These are phyloP conservation scores for Periphyllus acericola DNA, from an alignment of 2,888 invertebrate genomes.

Conservation along the genomic window DNA sequence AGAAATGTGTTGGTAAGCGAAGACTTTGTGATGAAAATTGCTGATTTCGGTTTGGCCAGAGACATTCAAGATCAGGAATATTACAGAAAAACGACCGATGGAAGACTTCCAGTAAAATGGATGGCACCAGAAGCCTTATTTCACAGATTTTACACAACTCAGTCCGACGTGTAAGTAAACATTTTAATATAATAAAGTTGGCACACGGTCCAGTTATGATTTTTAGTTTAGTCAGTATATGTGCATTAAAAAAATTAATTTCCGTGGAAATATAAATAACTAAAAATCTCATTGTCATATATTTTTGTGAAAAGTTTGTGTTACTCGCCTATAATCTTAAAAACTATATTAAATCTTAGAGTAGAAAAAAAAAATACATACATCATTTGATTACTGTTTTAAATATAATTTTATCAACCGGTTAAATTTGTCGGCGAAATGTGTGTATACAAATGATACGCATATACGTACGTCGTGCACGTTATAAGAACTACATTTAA, in stretches of 20 bases:
- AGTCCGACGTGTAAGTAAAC: constrained; percentile 85
- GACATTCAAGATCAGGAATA: constrained; percentile 95
- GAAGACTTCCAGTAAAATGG: constrained; percentile 97
- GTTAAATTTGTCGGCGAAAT: no score
- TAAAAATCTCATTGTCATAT: no score
- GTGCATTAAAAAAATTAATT: not conserved
- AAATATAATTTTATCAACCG: no score
- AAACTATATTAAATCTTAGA: no score
- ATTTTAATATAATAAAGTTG: not conserved
- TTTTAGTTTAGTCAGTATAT: not conserved
- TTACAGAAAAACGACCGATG: constrained; percentile 97
- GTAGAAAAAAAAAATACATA: no score
- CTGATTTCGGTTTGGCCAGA: constrained; percentile 96
- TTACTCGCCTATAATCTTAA: no score
- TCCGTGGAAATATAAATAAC: not conserved
- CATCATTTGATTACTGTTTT: no score
- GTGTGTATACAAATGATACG: no score
- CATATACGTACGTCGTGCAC: no score
- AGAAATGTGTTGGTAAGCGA: constrained; percentile 96
- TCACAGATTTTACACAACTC: constrained; percentile 91
- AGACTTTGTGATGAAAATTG: constrained; percentile 94
- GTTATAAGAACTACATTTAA: no score
- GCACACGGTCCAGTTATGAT: not conserved
- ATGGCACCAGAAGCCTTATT: constrained; percentile 99
- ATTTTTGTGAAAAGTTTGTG: no score